Conservation (phyloP, 1,140 invertebrate species). For the Ceratoteleas bidentatus region DNA sequence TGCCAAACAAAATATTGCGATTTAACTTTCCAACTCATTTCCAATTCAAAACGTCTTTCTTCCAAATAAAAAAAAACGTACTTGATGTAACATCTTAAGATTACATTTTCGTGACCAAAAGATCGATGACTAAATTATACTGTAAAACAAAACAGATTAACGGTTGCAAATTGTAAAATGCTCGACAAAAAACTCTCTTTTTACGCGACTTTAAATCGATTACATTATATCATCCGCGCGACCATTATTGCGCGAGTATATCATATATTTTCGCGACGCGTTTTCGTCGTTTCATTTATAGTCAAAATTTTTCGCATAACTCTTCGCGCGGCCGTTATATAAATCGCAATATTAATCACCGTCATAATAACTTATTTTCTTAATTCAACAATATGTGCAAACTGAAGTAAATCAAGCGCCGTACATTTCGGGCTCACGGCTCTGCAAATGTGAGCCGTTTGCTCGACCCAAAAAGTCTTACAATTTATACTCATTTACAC, state of each 20-base stretch:
- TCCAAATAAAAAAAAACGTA: no score
- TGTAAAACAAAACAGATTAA: no score
- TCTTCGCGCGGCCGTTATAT: conserved; percentile 48
- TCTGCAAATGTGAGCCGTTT: conserved; percentile 63
- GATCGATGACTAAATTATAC: no score
- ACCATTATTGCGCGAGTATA: conserved; percentile 46
- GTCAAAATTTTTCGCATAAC: conserved; percentile 59
- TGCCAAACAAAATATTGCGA: no score
- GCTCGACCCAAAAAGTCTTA: conserved; percentile 64
- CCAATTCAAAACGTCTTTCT: no score
- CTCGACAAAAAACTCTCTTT: conserved; percentile 11
- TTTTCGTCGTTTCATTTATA: conserved; percentile 58
- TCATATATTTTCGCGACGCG: conserved; percentile 57
- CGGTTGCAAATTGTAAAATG: background rate
- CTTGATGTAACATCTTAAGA: no score
- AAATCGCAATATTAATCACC: conserved; percentile 60
- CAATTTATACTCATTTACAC: conserved; percentile 59
- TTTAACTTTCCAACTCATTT: no score
- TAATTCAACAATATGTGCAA: conserved; percentile 64
- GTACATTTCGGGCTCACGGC: conserved; percentile 30
- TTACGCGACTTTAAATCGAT: conserved; percentile 34
- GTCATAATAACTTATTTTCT: conserved; percentile 64
- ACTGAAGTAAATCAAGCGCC: conserved; percentile 54
- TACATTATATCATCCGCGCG: conserved; percentile 46
- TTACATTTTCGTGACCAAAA: no score